These are phyloP conservation scores for Pyrocephalus nanus DNA, from an alignment of 2,797 vertebrate genomes.

Conservation along the genomic window DNA sequence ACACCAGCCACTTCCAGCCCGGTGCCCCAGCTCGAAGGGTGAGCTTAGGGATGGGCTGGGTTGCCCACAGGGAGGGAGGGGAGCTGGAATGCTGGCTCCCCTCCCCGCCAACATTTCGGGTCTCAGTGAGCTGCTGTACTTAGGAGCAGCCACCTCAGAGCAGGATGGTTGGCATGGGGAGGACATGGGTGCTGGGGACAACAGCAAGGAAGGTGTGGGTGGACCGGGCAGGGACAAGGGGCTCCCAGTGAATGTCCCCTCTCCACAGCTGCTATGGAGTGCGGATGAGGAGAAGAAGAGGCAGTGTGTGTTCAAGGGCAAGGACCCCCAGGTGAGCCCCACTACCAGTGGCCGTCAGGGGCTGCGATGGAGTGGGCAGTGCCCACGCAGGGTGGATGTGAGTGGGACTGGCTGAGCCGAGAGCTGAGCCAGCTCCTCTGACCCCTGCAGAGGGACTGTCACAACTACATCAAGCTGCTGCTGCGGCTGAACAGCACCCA, in stretches of 20 bases:
- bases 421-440: background rate
- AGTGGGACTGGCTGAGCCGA: background rate
- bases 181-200: rapidly evolving
- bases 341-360: rapidly evolving
- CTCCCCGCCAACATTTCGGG: rapidly evolving
- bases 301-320: constrained; percentile 96
- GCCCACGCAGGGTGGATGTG: rapidly evolving
- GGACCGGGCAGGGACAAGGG: rapidly evolving
- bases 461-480: constrained; percentile 97
- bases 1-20: constrained; percentile 64
- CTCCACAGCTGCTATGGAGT: constrained; percentile 84
- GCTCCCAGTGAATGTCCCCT: background rate
- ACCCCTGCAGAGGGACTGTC: constrained; percentile 87
- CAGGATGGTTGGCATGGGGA: background rate
- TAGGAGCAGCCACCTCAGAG: background rate
- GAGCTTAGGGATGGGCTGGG: background rate
- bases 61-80: background rate
- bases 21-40: constrained; percentile 49
- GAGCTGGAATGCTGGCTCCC: background rate
- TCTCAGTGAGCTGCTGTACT: background rate
- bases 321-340: constrained; percentile 86
- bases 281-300: constrained; percentile 87
- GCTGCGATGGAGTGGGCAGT: background rate
- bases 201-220: background rate
- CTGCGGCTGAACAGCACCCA: constrained; percentile 89